Base-by-base conservation (phyloP, 2,888 invertebrate genomes). In the Nemurella pictetii region DNA sequence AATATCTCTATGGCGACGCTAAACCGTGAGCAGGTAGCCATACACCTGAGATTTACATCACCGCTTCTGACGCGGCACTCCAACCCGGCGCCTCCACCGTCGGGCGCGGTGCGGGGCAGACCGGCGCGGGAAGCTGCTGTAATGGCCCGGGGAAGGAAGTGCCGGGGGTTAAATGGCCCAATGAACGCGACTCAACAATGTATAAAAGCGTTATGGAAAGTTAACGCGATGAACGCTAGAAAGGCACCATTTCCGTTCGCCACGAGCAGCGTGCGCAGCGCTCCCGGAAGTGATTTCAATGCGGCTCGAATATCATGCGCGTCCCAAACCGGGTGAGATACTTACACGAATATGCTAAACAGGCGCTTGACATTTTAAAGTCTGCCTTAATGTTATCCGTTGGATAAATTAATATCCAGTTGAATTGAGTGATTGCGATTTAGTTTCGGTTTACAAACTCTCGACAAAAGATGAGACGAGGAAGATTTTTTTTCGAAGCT, bases 181-280 rank as follows among this genome's bases (percentile, higher is more conserved):
- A 35, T 26, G 35, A 81, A 78, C 30, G 30, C 78, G 29, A 30
- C 30, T 78, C 80, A 81, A 81, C 80, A 72, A 55, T 82, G 30
- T 30, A 29, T 72, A 36, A 82, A 82, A 15, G 82, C 55, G 82
- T 82, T 55, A 82, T 29, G 82, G n/a, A 55, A 72, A 72, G 55
- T 72, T 82, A 82, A 82, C 82, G 82, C 82, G 72, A 82, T 82
- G 82, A 82, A 15, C 72, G 0, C 26, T 4, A 15, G 55, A 82
- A 82, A 78, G 28, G 20, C 55, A 12, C 1, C 55, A 20, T 55
- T 55, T 55, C 55, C 55, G 55, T 12, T 55, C 1, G 55, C 35
- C 55, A 20, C 9, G 55, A 55, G 55, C 55, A n/a, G 55, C 55
- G 55, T 12, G 15, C 55, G 55, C 55, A 55, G 55, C 55, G 55